Base-by-base conservation (phyloP, 2,113 vertebrate species). In the Leptodactylus fuscus region DNA sequence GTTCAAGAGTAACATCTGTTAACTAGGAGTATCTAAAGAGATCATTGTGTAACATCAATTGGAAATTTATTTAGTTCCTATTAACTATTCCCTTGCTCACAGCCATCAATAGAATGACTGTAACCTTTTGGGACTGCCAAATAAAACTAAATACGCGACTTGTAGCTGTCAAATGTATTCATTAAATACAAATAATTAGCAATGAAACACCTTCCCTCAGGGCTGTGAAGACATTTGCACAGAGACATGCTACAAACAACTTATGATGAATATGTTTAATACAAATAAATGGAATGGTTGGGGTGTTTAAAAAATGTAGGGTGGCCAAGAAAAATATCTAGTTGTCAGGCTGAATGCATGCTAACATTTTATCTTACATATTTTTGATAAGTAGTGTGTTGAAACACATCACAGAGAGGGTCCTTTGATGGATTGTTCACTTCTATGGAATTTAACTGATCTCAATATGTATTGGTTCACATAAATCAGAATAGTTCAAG, bases 281-380 rank as follows among this genome's bases (percentile, higher is more conserved):
- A 51, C 27, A 29, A 4, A 51, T 24, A 48, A 49, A 73, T 73
- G 27, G n/a, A 44, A 38, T 67, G 29, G 29, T 18, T 62, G 62
- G 5, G 18, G 29, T 67, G 13, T 67, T 67, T 34, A 38, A 11
- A 69, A 67, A 65, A 22, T 69, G 15, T 73, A 44, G 4, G 18
- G 20, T 44, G 70, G 73, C 73, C 73, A 76, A 76, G 73, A 76
- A 76, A 75, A 76, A 76, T 76, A 76, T 32, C 24, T 51, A 3
- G 24, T 51, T 76, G 11, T 49, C 4, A 51, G 18, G 73, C 73
- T 9, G 9, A 69, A 8, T 6, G 9, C 2, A 38, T 11, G 22
- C 16, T 22, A 38, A 0, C 7, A 22, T 69, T 69, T 69, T 38
- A 38, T 1, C 5, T 10, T 22, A 65, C 5, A 10, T 38, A 22